Conservation (phyloP, 2,888 invertebrate species). For the Noctua fimbriata region DNA sequence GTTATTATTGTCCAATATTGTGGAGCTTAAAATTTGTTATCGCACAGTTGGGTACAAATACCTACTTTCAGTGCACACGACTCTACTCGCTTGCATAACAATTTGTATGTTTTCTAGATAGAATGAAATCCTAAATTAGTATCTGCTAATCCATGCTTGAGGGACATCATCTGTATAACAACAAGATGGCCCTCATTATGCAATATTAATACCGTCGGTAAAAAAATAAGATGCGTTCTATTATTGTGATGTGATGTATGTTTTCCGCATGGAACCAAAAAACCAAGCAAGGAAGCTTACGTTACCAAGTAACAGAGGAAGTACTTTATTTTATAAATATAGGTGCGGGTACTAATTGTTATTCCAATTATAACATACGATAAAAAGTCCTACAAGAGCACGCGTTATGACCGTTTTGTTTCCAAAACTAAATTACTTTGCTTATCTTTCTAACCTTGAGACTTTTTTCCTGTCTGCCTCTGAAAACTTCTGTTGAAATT, state of each 20-base stretch:
- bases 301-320: slow-evolving; percentile 20
- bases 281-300: slow-evolving; percentile 17
- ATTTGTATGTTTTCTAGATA: neutral
- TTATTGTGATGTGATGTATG: neutral
- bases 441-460: slow-evolving; percentile 10
- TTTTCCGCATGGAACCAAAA: slow-evolving; percentile 17
- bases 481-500: neutral
- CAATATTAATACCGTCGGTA: neutral
- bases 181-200: neutral
- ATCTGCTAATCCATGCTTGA: neutral
- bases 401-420: neutral
- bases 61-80: neutral
- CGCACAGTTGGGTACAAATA: neutral
- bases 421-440: slow-evolving; percentile 8
- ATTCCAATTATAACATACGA: slow-evolving; percentile 22
- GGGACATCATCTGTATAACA: neutral
- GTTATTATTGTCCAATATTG: neutral
- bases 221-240: neutral
- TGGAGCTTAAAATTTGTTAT: neutral
- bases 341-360: slow-evolving; percentile 10
- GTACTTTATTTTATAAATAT: neutral
- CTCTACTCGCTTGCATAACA: neutral
- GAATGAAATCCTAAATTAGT: neutral
- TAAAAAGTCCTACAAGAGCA: slow-evolving; percentile 21
- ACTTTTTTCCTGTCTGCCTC: slow-evolving; percentile 10